Evolutionary conservation across 2,888 invertebrate genomes (phyloP).

Genomic region (Protodeltote pygarga): DNA sequence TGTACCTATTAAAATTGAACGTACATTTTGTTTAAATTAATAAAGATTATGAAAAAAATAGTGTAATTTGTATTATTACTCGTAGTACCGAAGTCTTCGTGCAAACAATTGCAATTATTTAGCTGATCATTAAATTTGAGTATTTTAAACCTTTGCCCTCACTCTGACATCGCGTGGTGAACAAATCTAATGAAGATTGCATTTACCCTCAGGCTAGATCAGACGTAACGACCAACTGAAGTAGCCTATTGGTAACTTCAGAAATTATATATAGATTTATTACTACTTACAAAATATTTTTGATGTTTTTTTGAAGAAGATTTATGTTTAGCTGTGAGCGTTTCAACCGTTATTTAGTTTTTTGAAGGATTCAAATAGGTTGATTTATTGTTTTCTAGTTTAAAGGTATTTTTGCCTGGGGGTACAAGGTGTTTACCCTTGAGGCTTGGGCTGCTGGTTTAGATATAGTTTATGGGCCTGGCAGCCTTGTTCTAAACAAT

Average conservation of each 20-base stretch:
- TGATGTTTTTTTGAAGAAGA: constrained; percentile 76
- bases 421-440: constrained; percentile 39
- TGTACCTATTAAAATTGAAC: too few relatives aligned
- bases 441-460: constrained; percentile 25
- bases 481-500: neutral
- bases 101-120: constrained; percentile 31
- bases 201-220: constrained; percentile 62
- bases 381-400: constrained; percentile 52
- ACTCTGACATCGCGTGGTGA: constrained; percentile 46
- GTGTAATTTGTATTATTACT: neutral
- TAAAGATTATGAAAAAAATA: neutral
- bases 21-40: too few relatives aligned
- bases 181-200: constrained; percentile 81
- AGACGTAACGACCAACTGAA: constrained; percentile 83
- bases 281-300: constrained; percentile 74
- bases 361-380: constrained; percentile 44
- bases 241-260: constrained; percentile 74
- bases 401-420: constrained; percentile 32
- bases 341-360: constrained; percentile 50
- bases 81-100: neutral
- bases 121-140: constrained; percentile 4
- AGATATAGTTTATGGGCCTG: constrained; percentile 11
- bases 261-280: constrained; percentile 83
- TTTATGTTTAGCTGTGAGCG: constrained; percentile 79
- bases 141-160: constrained; percentile 23